These are phyloP conservation scores for Nudaria mundana DNA, from an alignment of 2,888 invertebrate species.

Conservation along the genomic window DNA sequence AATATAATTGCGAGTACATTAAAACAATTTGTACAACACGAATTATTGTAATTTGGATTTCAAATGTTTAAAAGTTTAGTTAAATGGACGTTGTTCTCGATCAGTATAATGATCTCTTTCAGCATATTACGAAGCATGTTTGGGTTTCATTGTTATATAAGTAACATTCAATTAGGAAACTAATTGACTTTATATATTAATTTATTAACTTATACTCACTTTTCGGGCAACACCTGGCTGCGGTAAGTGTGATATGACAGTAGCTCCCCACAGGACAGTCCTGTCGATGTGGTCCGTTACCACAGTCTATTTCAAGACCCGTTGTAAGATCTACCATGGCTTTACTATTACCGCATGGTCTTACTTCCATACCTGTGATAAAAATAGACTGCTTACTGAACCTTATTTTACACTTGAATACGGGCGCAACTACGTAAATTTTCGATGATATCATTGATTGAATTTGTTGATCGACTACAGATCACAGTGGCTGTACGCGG, in stretches of 20 bases:
- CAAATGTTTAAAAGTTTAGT: slow-evolving; percentile 27
- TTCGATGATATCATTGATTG: no score
- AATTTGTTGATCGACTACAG: no score
- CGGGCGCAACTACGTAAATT: no score
- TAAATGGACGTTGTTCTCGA: slow-evolving; percentile 24
- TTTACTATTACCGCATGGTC: slow-evolving; percentile 90
- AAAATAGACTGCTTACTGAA: slow-evolving; percentile 26
- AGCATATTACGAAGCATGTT: slow-evolving; percentile 8
- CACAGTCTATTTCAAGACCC: slow-evolving; percentile 90
- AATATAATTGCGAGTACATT: slow-evolving; percentile 17
- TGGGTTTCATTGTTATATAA: slow-evolving; percentile 9
- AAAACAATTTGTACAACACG: slow-evolving; percentile 14
- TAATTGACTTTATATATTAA: not conserved
- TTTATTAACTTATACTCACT: slow-evolving; percentile 69
- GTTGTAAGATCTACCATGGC: slow-evolving; percentile 87
- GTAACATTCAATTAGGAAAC: not conserved
- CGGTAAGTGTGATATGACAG: slow-evolving; percentile 91
- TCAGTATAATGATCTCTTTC: slow-evolving; percentile 19
- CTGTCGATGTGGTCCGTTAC: slow-evolving; percentile 88
- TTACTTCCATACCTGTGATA: slow-evolving; percentile 87
- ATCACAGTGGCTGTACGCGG: no score
- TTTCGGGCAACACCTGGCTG: slow-evolving; percentile 93
- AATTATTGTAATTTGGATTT: slow-evolving; percentile 21
- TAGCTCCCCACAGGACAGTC: slow-evolving; percentile 93
- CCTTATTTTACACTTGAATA: no score